Conservation (phyloP, 2,888 invertebrate species). For the Stratiomys singularior region DNA sequence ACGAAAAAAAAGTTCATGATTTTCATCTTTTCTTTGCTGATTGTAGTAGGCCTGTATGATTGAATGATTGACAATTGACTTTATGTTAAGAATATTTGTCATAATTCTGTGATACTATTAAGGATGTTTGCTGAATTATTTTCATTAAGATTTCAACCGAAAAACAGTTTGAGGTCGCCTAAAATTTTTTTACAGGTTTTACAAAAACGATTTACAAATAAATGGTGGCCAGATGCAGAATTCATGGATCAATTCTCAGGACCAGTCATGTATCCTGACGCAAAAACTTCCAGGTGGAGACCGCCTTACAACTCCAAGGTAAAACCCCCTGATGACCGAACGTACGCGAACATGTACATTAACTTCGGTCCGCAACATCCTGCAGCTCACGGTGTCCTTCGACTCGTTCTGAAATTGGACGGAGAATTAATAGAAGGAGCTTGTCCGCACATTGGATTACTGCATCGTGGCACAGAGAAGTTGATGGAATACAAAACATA, state of each 20-base stretch:
- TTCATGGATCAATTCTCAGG: constrained; percentile 69
- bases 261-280: constrained; percentile 70
- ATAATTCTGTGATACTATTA: too few species aligned
- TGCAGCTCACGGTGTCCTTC: constrained; percentile 88
- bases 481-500: constrained; percentile 91
- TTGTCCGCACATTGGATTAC: constrained; percentile 86
- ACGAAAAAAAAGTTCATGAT: not conserved
- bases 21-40: too few species aligned
- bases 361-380: constrained; percentile 94
- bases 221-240: constrained; percentile 76
- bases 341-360: constrained; percentile 73
- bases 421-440: constrained; percentile 83
- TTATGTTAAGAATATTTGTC: too few species aligned
- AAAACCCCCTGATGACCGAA: constrained; percentile 67
- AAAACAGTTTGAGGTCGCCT: too few species aligned
- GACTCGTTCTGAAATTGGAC: constrained; percentile 81
- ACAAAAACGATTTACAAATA: not conserved
- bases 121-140: too few species aligned
- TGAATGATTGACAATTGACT: too few species aligned
- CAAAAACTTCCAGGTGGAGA: constrained; percentile 59
- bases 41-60: too few species aligned
- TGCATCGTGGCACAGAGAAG: constrained; percentile 91
- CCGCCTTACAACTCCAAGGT: constrained; percentile 61
- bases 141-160: too few species aligned
- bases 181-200: too few species aligned